Conservation (phyloP, 2,888 invertebrate species). For the Phrixothrix hirtus region DNA sequence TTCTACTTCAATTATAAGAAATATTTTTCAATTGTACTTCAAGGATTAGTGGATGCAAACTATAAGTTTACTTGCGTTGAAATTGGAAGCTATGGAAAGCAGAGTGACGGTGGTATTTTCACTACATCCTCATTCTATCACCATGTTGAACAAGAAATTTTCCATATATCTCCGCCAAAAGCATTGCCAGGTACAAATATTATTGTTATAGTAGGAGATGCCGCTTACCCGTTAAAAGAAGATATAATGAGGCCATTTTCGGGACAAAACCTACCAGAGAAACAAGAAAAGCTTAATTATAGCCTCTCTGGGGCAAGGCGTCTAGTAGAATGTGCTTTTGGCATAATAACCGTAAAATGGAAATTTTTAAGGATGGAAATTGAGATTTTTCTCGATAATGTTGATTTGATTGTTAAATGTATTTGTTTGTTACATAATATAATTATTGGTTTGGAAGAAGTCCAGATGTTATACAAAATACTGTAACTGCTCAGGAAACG, state of each 20-base stretch:
- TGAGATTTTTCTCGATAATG: conserved; percentile 1
- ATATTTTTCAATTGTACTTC: conserved; percentile 6
- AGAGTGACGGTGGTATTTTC: conserved; percentile 8
- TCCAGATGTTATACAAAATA: neutral
- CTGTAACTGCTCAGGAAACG: conserved; percentile 1
- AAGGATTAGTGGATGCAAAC: conserved; percentile 5
- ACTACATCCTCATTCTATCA: conserved; percentile 3
- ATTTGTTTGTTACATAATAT: no score
- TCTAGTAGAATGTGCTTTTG: conserved; percentile 7
- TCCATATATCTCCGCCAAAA: neutral
- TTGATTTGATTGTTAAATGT: conserved; percentile 3
- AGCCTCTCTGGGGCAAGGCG: conserved; percentile 5
- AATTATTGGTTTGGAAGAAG: neutral
- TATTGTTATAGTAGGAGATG: conserved; percentile 2
- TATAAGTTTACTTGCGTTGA: conserved; percentile 2
- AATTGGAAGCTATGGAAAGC: conserved; percentile 1
- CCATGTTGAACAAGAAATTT: conserved; percentile 3
- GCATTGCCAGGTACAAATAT: conserved; percentile 3
- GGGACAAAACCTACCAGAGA: neutral
- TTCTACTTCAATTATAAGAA: conserved; percentile 9
- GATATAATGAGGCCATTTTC: conserved; percentile 5
- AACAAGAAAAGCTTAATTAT: conserved; percentile 3
- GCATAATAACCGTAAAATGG: conserved; percentile 5
- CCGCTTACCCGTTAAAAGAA: conserved; percentile 7
- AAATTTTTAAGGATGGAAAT: conserved; percentile 3